Conservation (phyloP, 2,797 vertebrate genomes). For the Capromys pilorides region DNA sequence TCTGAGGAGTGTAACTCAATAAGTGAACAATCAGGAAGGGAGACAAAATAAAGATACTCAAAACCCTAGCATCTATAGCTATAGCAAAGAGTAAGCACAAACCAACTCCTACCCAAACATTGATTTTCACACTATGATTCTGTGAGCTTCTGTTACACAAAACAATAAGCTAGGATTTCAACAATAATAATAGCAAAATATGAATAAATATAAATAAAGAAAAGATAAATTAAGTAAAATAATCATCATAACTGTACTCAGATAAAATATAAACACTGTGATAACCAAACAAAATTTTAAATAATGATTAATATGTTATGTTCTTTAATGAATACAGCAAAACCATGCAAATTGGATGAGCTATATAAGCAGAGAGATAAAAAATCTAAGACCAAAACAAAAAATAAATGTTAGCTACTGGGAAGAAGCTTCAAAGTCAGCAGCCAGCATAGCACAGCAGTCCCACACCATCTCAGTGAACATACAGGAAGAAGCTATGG, state of each 20-base stretch:
- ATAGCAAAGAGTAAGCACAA: background rate
- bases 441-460: too few relatives aligned
- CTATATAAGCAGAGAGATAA: background rate
- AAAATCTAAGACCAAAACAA: background rate
- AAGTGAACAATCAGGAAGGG: background rate
- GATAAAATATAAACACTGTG: background rate
- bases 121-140: background rate
- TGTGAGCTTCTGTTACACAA: background rate
- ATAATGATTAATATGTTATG: background rate
- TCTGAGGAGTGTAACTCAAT: background rate
- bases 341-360: background rate
- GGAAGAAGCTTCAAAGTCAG: too few relatives aligned
- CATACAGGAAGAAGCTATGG: too few relatives aligned
- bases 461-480: too few relatives aligned
- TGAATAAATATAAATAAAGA: background rate
- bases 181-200: background rate
- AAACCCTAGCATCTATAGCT: background rate
- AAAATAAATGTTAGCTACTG: background rate
- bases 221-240: background rate
- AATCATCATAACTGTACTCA: background rate
- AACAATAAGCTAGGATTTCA: background rate
- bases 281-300: background rate
- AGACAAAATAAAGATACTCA: background rate
- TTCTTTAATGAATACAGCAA: background rate
- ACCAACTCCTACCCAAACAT: background rate